Evolutionary conservation across 2,797 vertebrate genomes (phyloP).

Genomic region (Valencia hispanica): DNA sequence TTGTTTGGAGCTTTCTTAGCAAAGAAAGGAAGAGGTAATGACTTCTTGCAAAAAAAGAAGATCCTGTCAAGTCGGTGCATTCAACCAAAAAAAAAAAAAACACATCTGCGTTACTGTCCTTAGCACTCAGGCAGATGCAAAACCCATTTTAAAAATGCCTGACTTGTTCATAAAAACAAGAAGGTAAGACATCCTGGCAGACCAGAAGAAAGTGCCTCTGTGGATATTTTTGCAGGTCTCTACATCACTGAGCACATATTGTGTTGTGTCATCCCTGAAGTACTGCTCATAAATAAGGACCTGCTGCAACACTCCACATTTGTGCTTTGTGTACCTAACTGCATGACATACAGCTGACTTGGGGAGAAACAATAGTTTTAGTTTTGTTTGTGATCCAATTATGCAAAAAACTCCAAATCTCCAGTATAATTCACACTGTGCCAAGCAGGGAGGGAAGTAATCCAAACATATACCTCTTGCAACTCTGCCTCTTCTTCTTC

Average conservation of each 20-base stretch:
- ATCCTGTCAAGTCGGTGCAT: constrained; percentile 30
- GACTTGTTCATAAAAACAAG: constrained; percentile 39
- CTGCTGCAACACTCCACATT: constrained; percentile 11
- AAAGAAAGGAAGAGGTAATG: constrained; percentile 35
- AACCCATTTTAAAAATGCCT: constrained; percentile 12
- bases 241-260: constrained; percentile 18
- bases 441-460: constrained; percentile 31
- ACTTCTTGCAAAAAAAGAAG: constrained; percentile 26
- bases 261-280: constrained; percentile 17
- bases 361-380: constrained; percentile 7
- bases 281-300: constrained; percentile 19
- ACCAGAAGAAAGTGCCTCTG: constrained; percentile 15
- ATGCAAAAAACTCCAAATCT: constrained; percentile 36
- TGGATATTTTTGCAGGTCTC: constrained; percentile 6
- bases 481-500: constrained; percentile 80
- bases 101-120: constrained; percentile 24
- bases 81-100: constrained; percentile 33
- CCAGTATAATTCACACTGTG: constrained; percentile 50
- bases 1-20: constrained; percentile 21
- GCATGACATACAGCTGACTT: constrained; percentile 13
- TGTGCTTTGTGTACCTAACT: constrained; percentile 17
- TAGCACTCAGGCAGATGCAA: constrained; percentile 15
- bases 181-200: constrained; percentile 13
- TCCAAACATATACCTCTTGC: constrained; percentile 75
- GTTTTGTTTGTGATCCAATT: constrained; percentile 28